Conservation (phyloP, 2,113 vertebrate species). For the Sorex araneus region DNA sequence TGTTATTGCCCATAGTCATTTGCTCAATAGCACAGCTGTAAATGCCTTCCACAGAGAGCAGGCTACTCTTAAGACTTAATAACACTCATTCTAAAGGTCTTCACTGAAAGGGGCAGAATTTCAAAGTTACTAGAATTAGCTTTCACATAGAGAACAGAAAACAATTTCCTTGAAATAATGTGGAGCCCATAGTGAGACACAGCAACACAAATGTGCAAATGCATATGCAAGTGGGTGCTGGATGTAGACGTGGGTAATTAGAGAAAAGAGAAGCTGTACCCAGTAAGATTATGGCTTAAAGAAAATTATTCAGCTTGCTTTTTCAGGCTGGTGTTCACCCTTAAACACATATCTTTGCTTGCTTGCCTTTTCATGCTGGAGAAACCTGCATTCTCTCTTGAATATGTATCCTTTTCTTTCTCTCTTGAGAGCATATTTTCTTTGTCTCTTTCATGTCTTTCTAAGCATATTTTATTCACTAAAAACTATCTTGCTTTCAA, state of each 20-base stretch:
- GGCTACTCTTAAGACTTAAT: slow-evolving; percentile 65
- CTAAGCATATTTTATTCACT: too few species aligned
- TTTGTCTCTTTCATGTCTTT: too few species aligned
- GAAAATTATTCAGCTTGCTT: slow-evolving; percentile 9
- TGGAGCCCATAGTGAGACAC: slow-evolving; percentile 24
- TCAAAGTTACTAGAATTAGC: slow-evolving; percentile 51
- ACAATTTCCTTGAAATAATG: not conserved
- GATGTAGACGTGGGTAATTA: not conserved
- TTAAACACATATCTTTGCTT: too few species aligned
- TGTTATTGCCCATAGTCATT: slow-evolving; percentile 57
- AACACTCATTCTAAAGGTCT: slow-evolving; percentile 60
- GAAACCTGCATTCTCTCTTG: too few species aligned
- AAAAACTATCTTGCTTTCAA: too few species aligned
- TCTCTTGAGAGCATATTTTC: too few species aligned
- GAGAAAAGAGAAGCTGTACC: not conserved
- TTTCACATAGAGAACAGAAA: slow-evolving; percentile 39
- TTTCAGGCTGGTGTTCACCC: too few species aligned
- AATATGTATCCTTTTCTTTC: too few species aligned
- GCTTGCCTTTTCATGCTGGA: too few species aligned
- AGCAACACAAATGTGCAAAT: not conserved
- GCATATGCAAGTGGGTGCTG: not conserved
- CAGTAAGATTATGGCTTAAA: not conserved
- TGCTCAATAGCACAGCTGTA: slow-evolving; percentile 59
- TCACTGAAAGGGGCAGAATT: slow-evolving; percentile 41
- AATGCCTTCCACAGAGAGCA: slow-evolving; percentile 65